Base-by-base conservation (phyloP, 2,888 invertebrate genomes). In the Agrochola litura region DNA sequence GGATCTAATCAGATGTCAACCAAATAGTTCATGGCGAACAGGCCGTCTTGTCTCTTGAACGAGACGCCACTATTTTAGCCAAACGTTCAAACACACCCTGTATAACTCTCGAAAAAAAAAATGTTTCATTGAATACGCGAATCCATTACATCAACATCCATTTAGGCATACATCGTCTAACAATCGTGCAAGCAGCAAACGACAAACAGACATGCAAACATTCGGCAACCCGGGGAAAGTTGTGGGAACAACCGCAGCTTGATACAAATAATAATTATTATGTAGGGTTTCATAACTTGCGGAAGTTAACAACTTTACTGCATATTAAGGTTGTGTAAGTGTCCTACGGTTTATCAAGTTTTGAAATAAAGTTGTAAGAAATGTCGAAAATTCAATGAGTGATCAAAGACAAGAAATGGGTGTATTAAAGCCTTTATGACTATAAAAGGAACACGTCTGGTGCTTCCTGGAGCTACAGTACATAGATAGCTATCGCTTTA, bases 141-240 rank as follows among this genome's bases (percentile, higher is more conserved):
- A 76, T 46, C 63, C 60, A 77, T 87, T 87, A 81, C 78, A 79
- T 84, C 76, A 81, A 60, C 63, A 10, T 72, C 43, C 63, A 77
- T 77, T 77, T 75, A 73, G 73, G 61, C 77, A 75, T 74, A 82
- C 66, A 43, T 14, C 22, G 49, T 19, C 37, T 70, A 82, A 72
- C 61, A 73, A 65, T 73, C 69, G 63, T 19, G 73, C 77, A 74
- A 58, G 52, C 41, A 63, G 12, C 73, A 75, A 80, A 85, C 77
- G 73, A 76, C 77, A 73, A 71, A 71, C 64, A 49, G 68, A 83
- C 85, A 86, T 76, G 86, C 86, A 58, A 85, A 77, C 67, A 74
- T 76, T 73, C 64, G 68, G 54, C 68, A 58, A 64, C 63, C 63
- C 61, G 12, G 71, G 71, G 83, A 86, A 86, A 86, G 86, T 79